Evolutionary conservation across 2,113 vertebrate species (phyloP), one percentile per base, ranked within the genome.

Genomic region (Saccopteryx leptura): DNA sequence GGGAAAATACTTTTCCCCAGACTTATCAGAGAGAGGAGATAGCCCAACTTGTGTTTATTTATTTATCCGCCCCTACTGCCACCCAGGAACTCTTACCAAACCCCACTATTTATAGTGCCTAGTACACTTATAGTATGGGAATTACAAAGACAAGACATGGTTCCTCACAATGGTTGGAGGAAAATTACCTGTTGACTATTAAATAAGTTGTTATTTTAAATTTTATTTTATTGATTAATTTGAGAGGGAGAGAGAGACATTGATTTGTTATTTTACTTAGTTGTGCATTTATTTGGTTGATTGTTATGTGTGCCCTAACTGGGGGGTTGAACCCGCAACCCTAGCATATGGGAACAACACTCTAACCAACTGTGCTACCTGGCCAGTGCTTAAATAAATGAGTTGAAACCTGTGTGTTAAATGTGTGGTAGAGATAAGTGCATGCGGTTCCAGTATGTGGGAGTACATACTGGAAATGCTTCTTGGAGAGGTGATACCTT

Each of bases 111-210:
- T 94, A 81, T 84, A 85, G 72, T 60, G 19, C 66, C 54, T 58
- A 52, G 56, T 80, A 23, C 48, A 71, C 71, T 69, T 80, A 33
- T 54, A 81, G 61, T 93, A 54, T 65, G 96, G 60, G 19, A 79
- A 88, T 95, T 87, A 54, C 31, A 91, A 88, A 85, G 33, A 89
- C 39, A 90, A 92, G 50, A 82, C 12, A 23, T 31, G 39, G 48
- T 89, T 48, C 9, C 33, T 88, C 39, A 39, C 39, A 39, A 39
- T 39, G 39, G 39, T 39, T 39, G 39, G 39, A 39, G 63, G 82
- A 68, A 86, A 9, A 83, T 91, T 87, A n/a, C 78, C 50, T 93
- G 3, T 60, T 83, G 48, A 85, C 63, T 94, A 48, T 92, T 83
- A 91, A 87, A 50, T 84, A 88, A 76, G 52, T 95, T 39, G 39